Percentiles rank a stretch among this genome's conserved stretches.
These are phyloP conservation scores for Cryptus armator DNA, from an alignment of 2,888 invertebrate species.

Conservation along the genomic window DNA sequence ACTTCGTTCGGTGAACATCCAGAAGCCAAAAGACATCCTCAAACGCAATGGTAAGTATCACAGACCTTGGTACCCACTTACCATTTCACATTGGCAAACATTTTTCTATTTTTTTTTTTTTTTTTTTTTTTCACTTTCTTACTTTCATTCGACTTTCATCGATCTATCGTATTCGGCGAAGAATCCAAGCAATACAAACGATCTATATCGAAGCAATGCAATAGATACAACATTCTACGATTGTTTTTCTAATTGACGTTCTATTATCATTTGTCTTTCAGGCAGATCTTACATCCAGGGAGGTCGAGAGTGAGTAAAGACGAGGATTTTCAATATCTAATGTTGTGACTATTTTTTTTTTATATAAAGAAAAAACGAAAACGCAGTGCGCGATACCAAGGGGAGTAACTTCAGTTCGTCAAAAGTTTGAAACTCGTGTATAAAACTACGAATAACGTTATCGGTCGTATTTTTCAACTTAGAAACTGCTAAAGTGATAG, in stretches of 20 bases:
- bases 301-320: constrained; percentile 94
- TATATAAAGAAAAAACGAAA: constrained; percentile 2
- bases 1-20: constrained; percentile 91
- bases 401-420: neutral
- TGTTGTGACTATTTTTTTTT: constrained; percentile 50
- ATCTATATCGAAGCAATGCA: neutral
- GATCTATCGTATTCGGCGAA: constrained; percentile 21
- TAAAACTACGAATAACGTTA: neutral
- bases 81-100: neutral
- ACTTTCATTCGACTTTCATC: neutral
- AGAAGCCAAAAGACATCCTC: constrained; percentile 83
- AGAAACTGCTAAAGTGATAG: constrained; percentile 1
- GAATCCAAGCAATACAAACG: neutral
- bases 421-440: neutral
- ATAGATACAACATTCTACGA: constrained; percentile 5
- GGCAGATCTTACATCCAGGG: constrained; percentile 95
- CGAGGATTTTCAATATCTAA: constrained; percentile 44
- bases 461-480: neutral
- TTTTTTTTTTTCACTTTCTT: constrained; percentile 42
- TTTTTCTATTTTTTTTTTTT: constrained; percentile 12
- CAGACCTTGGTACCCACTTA: neutral
- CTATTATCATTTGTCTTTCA: constrained; percentile 86
- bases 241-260: constrained; percentile 46
- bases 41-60: constrained; percentile 85
- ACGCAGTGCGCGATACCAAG: constrained; percentile 57